These are phyloP conservation scores for Synergus laeviventris DNA, from an alignment of 2,888 invertebrate genomes.

Conservation along the genomic window DNA sequence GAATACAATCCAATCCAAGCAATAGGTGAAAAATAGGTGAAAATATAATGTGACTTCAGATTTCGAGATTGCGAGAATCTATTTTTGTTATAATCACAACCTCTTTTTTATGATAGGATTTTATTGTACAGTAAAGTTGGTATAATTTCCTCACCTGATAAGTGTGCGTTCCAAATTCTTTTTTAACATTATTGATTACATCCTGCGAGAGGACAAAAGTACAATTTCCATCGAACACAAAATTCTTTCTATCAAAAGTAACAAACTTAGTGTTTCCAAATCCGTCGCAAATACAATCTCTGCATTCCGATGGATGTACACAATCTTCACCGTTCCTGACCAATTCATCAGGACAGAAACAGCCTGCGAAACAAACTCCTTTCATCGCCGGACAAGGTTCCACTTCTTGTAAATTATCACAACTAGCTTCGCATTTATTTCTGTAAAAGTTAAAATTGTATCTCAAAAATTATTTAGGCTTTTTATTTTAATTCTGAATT, in stretches of 20 bases:
- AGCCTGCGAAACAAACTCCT: constrained; percentile 87
- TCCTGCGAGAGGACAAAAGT: constrained; percentile 88
- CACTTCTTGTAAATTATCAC: constrained; percentile 80
- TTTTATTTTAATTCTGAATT: constrained; percentile 32
- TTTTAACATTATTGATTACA: constrained; percentile 74
- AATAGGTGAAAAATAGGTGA: too few relatives aligned
- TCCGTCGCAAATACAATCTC: constrained; percentile 86
- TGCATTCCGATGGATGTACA: constrained; percentile 83
- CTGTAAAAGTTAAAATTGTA: constrained; percentile 50
- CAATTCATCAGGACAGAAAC: constrained; percentile 88
- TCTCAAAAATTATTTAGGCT: not conserved
- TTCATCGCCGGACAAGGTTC: constrained; percentile 81
- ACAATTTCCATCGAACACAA: constrained; percentile 90
- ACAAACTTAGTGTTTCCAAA: constrained; percentile 88
- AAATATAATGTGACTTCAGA: too few relatives aligned
- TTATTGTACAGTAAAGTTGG: too few relatives aligned
- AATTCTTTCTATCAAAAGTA: constrained; percentile 88
- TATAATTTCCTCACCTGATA: too few relatives aligned
- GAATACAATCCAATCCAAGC: too few relatives aligned
- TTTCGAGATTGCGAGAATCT: too few relatives aligned
- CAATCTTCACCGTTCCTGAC: constrained; percentile 84
- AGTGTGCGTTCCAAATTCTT: constrained; percentile 74
- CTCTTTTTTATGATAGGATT: too few relatives aligned
- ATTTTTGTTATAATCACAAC: too few relatives aligned
- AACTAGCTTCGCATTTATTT: constrained; percentile 85